Percentiles rank a stretch among this genome's conserved stretches.
These are phyloP conservation scores for Xanthorhoe designata DNA, from an alignment of 2,888 invertebrate genomes.

Conservation along the genomic window DNA sequence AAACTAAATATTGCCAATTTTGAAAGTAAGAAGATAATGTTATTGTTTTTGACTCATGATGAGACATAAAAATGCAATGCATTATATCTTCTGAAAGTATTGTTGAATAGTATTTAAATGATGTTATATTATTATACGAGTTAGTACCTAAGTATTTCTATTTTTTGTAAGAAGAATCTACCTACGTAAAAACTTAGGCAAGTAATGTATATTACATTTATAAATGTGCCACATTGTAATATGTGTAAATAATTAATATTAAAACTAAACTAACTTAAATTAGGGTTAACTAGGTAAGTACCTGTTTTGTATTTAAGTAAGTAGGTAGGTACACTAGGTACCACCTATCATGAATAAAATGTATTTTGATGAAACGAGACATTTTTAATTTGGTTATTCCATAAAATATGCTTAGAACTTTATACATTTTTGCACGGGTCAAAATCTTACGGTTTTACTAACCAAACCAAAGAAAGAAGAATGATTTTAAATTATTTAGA, in stretches of 20 bases:
- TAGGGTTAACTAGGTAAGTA: background rate
- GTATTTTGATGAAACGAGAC: too few relatives aligned
- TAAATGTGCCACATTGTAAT: slow-evolving; percentile 19
- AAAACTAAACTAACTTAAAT: background rate
- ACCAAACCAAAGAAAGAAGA: too few relatives aligned
- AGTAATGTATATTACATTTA: slow-evolving; percentile 40
- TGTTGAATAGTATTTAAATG: slow-evolving; percentile 46
- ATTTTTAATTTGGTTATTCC: too few relatives aligned
- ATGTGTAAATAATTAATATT: slow-evolving; percentile 12
- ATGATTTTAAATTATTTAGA: too few relatives aligned
- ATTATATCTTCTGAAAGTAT: slow-evolving; percentile 39
- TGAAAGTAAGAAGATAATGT: slow-evolving; percentile 45
- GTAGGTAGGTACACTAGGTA: too few relatives aligned
- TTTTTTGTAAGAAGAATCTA: background rate
- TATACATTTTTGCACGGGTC: too few relatives aligned
- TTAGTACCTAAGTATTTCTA: background rate
- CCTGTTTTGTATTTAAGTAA: too few relatives aligned
- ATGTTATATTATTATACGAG: background rate
- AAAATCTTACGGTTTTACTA: too few relatives aligned
- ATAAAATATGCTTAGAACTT: too few relatives aligned
- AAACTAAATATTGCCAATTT: slow-evolving; percentile 75
- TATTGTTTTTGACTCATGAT: background rate
- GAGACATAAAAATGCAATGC: slow-evolving; percentile 7
- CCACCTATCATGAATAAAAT: too few relatives aligned
- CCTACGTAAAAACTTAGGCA: slow-evolving; percentile 25